Evolutionary conservation across 2,113 vertebrate species (phyloP).

Genomic region (Solea solea): DNA sequence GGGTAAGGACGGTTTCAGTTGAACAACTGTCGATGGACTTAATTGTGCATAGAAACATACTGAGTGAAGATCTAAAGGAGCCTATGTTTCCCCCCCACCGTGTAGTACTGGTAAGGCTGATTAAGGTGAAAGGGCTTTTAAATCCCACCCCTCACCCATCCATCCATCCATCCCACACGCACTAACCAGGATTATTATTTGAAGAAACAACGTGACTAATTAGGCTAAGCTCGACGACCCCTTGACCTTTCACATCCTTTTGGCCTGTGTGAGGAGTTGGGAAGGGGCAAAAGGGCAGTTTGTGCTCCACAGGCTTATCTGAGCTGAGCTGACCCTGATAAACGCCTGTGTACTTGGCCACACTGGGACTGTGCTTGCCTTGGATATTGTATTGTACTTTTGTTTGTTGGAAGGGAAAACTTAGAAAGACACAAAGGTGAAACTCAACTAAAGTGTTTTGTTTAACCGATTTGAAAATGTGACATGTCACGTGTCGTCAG

Average conservation of each 20-base stretch:
- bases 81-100: conserved; percentile 6
- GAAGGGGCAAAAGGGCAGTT: conserved; percentile 12
- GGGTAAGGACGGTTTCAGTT: no score
- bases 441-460: neutral
- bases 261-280: conserved; percentile 10
- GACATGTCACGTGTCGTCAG: no score
- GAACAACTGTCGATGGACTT: no score
- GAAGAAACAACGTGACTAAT: conserved; percentile 47
- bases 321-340: conserved; percentile 27
- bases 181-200: conserved; percentile 41
- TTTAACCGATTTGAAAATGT: no score
- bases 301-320: conserved; percentile 41
- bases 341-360: neutral
- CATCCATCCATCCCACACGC: neutral
- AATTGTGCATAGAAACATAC: no score
- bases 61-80: neutral
- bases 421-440: neutral
- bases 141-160: neutral
- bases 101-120: conserved; percentile 18
- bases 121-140: conserved; percentile 57
- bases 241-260: conserved; percentile 31
- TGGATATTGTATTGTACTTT: no score
- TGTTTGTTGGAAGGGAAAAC: conserved; percentile 1
- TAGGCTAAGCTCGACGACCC: conserved; percentile 24
- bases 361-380: neutral